These are phyloP conservation scores for Donacobius atricapilla DNA, from an alignment of 2,113 vertebrate species.

Conservation along the genomic window DNA sequence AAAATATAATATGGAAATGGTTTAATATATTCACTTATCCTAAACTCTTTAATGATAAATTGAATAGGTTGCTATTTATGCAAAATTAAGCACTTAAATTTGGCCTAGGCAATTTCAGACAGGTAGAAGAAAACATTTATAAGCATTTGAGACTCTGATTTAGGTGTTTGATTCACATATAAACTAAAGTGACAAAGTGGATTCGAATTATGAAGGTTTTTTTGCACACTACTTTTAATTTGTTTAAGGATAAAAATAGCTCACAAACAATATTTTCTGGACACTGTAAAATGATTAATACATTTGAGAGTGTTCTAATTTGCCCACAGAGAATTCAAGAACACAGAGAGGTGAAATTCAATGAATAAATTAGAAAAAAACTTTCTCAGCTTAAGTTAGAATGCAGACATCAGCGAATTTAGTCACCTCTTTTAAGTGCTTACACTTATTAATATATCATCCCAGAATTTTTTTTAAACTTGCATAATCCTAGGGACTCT, in stretches of 20 bases:
- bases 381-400: background rate
- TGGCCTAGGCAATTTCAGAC: background rate
- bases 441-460: background rate
- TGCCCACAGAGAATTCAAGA: constrained; percentile 1
- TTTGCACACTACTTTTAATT: background rate
- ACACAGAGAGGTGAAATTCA: constrained; percentile 17
- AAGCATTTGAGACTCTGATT: background rate
- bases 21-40: background rate
- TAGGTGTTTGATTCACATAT: background rate
- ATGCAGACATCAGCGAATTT: background rate
- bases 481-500: background rate
- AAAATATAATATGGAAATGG: background rate
- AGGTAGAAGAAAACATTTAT: background rate
- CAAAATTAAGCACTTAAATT: background rate
- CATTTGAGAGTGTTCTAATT: constrained; percentile 18
- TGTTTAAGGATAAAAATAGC: background rate
- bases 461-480: background rate
- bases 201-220: background rate
- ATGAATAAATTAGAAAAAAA: constrained; percentile 61
- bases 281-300: constrained; percentile 21
- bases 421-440: background rate
- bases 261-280: background rate
- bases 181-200: background rate
- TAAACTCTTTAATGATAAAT: background rate
- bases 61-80: background rate